These are phyloP conservation scores for Coenobita brevimanus DNA, from an alignment of 1,140 invertebrate genomes.

Conservation along the genomic window DNA sequence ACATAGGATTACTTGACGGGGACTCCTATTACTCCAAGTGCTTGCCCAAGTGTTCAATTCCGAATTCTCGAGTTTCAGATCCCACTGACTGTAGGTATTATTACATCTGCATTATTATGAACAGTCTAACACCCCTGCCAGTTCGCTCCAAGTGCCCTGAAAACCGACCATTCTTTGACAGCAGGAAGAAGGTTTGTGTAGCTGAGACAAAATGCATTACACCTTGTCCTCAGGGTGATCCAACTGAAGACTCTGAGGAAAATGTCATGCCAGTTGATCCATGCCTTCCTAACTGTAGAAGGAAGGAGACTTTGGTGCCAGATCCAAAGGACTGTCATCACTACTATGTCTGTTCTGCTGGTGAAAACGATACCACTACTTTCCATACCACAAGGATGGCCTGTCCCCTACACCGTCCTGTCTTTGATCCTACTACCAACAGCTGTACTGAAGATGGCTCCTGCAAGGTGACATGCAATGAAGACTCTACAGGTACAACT, in stretches of 20 bases:
- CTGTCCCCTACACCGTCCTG: constrained; percentile 28
- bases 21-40: not conserved
- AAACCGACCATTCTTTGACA: constrained; percentile 31
- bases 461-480: constrained; percentile 7
- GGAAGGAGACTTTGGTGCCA: constrained; percentile 14
- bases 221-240: not conserved
- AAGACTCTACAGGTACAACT: not conserved
- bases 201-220: constrained; percentile 13
- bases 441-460: constrained; percentile 4
- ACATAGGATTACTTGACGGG: not conserved
- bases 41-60: constrained; percentile 18
- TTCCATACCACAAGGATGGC: constrained; percentile 11
- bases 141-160: constrained; percentile 26
- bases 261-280: not conserved
- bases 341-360: constrained; percentile 39
- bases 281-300: not conserved
- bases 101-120: constrained; percentile 29
- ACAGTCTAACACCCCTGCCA: not conserved
- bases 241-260: not conserved
- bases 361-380: not conserved
- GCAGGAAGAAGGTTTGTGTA: constrained; percentile 14
- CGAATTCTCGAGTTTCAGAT: constrained; percentile 29
- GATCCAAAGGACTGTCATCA: constrained; percentile 38
- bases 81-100: constrained; percentile 40
- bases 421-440: constrained; percentile 24